Conservation (phyloP, 2,888 invertebrate genomes). For the Parnassius apollo region DNA sequence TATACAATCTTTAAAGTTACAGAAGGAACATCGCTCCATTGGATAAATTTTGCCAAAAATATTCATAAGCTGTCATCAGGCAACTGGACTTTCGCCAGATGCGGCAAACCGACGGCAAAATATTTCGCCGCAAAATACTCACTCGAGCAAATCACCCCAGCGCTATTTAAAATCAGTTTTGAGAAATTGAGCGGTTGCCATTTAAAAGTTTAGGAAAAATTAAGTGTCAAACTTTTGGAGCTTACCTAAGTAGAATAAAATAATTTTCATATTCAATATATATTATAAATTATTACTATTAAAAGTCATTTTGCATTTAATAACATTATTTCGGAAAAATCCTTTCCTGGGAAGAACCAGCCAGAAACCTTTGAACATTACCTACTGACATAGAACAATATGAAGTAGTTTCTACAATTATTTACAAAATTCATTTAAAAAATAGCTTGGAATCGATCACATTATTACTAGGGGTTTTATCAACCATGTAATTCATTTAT, state of each 20-base stretch:
- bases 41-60: conserved; percentile 76
- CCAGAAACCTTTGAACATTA: too few species aligned
- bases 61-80: conserved; percentile 80
- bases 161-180: conserved; percentile 72
- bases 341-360: too few species aligned
- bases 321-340: too few species aligned
- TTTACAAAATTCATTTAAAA: too few species aligned
- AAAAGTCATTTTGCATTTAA: too few species aligned
- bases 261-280: too few species aligned
- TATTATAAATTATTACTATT: too few species aligned
- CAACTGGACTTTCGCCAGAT: conserved; percentile 78
- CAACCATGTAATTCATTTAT: too few species aligned
- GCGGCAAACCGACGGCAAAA: conserved; percentile 74
- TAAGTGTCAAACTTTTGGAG: conserved; percentile 32
- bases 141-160: conserved; percentile 70
- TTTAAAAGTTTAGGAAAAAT: conserved; percentile 46
- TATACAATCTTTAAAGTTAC: conserved; percentile 61
- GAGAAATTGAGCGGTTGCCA: conserved; percentile 64
- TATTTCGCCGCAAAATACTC: conserved; percentile 76
- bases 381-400: too few species aligned
- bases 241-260: conserved; percentile 6
- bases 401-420: too few species aligned
- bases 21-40: conserved; percentile 59
- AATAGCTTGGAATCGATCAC: too few species aligned
- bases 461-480: too few species aligned